A percentile compares a stretch with the other conserved stretches of the same genome.
Conservation (phyloP, 2,888 invertebrate genomes). For the Ochropleura plecta region DNA sequence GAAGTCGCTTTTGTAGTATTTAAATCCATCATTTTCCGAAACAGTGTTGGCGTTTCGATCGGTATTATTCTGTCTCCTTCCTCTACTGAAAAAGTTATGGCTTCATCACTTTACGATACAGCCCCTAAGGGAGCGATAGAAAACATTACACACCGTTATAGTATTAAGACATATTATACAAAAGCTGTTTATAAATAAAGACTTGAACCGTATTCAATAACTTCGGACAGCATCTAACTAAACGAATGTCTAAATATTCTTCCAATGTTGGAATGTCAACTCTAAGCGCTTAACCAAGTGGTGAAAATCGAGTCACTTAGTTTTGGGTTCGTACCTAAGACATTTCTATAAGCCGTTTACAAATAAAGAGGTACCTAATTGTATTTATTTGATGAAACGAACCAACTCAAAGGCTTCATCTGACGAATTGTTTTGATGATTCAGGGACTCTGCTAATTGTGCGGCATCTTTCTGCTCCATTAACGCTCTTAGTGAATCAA, state of each 20-base stretch:
- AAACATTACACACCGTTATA: not conserved
- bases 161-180: not conserved
- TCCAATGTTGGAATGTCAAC: not conserved
- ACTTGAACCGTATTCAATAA: not conserved
- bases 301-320: not conserved
- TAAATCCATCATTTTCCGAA: slow-evolving; percentile 3
- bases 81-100: not conserved
- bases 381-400: slow-evolving; percentile 32
- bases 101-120: not conserved
- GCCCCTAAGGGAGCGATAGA: not conserved
- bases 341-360: not conserved
- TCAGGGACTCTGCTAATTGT: slow-evolving; percentile 55
- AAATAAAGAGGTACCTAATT: slow-evolving; percentile 16
- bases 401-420: slow-evolving; percentile 45
- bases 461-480: slow-evolving; percentile 59
- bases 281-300: not conserved
- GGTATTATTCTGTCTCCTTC: not conserved
- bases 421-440: slow-evolving; percentile 60
- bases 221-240: not conserved
- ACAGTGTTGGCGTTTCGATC: not conserved
- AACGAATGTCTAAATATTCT: not conserved
- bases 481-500: slow-evolving; percentile 63
- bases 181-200: not conserved
- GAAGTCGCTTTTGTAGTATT: not conserved
- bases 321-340: not conserved